Evolutionary conservation across 2,888 invertebrate species (phyloP), one percentile per base, ranked within the genome.

Genomic region (Galeopsomyia nigrocyanea): DNA sequence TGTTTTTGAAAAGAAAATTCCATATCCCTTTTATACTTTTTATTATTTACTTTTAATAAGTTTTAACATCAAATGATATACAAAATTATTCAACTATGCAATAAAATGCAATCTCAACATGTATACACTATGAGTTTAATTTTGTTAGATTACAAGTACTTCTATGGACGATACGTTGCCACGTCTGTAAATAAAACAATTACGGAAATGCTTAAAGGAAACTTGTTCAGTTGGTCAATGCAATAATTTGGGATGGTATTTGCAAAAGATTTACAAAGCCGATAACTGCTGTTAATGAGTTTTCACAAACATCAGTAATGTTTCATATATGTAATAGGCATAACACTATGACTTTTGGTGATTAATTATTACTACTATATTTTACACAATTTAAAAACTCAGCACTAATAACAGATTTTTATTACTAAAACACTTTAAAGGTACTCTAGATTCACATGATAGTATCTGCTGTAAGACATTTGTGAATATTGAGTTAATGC

Each of bases 331-430:
- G 56, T 58, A 64, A 26, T 55, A 66, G 17, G 63, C 19, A 64
- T 51, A 74, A 55, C 60, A 67, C 66, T 62, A 21, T 53, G 39
- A 74, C 62, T 71, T 71, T 70, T 73, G 64, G 62, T 65, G 58
- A 62, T 65, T 47, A 68, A 22, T 75, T 62, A 50, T 39, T 63
- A 62, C 65, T 71, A 73, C 56, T 73, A 71, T 72, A 67, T 68
- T 71, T 65, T 46, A 73, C 67, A 75, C 58, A 68, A 71, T 65
- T 75, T 72, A 47, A 73, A 72, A 75, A 75, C 62, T 65, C 64
- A 71, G 46, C 56, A 75, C 70, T 73, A 70, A 57, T 71, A 67
- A 70, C 63, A 69, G 49, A 72, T 72, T 71, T 75, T 73, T 73
- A 66, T 70, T 72, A 64, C 58, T 75, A 67, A 67, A 65, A 60